Conservation (phyloP, 2,113 vertebrate genomes). For the Camelus bactrianus region DNA sequence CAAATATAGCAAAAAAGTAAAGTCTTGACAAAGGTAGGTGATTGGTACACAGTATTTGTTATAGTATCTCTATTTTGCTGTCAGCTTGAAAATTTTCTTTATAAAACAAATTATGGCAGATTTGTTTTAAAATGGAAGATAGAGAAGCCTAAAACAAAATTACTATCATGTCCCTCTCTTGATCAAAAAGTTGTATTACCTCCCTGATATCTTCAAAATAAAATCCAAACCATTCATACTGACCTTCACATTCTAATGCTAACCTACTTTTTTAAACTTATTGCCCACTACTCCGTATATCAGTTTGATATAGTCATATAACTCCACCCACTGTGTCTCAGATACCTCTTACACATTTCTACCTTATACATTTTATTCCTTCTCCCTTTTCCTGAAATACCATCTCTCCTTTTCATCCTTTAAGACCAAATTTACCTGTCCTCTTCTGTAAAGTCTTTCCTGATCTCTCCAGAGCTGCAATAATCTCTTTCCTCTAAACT, state of each 20-base stretch:
- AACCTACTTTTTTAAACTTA: not conserved
- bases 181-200: conserved; percentile 8
- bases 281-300: not conserved
- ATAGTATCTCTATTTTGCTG: conserved; percentile 24
- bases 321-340: not conserved
- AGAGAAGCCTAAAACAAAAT: conserved; percentile 8
- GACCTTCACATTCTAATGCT: not conserved
- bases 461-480: not conserved
- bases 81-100: conserved; percentile 38
- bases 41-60: conserved; percentile 18
- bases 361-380: conserved; percentile 3
- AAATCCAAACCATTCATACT: not conserved
- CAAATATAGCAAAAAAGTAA: conserved; percentile 16
- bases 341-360: not conserved
- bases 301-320: not conserved
- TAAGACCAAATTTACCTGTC: not conserved
- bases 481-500: not conserved
- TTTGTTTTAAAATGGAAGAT: not conserved
- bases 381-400: conserved; percentile 13
- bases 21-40: conserved; percentile 7
- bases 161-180: not conserved
- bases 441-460: not conserved
- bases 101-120: conserved; percentile 7
- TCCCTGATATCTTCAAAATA: not conserved
- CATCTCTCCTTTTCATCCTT: not conserved